Evolutionary conservation across 2,113 vertebrate genomes (phyloP), one percentile per base, ranked within the genome.

Genomic region (Pleuronectes platessa): DNA sequence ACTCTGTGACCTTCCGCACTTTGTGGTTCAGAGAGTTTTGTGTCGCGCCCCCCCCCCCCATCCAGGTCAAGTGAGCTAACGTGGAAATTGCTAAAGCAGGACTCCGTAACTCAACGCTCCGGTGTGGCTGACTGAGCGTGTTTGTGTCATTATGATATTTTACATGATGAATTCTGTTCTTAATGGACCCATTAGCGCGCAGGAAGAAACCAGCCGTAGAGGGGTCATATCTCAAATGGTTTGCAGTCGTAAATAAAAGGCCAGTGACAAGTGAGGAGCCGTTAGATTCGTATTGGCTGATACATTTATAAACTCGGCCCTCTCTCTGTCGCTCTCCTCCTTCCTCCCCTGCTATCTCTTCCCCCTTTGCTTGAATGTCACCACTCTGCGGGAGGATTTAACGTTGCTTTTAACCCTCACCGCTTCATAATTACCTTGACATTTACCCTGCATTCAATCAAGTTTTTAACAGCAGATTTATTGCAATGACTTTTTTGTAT

Each of bases 381-480:
- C 86, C 87, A 88, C 90, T 85, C 91, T 74, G 86, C 60, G 67
- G 90, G 89, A 91, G 92, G 92, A 95, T 94, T 94, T 94, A 94
- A 93, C 78, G 92, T 93, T 94, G 93, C 94, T 95, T 94, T 95
- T 95, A 95, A 95, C 94, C 94, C 92, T 91, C 87, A 84, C 81
- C 59, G 90, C 90, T 84, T 89, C 85, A 86, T 94, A 94, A 95
- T 95, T 94, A 95, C 94, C 86, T 91, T 94, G 94, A 94, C 94
- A 95, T 95, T 95, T 95, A 94, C 93, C 94, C 94, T 93, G 92
- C 92, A 93, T 95, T 94, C 93, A 95, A 94, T 95, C 94, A 95
- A 89, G 91, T 92, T 91, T 93, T 89, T 92, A 91, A 89, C 90
- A 87, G 92, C 84, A 83, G 90, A 93, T 94, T 91, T 93, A 93